Evolutionary conservation across 2,888 invertebrate genomes (phyloP).

Genomic region (Amiota communis): DNA sequence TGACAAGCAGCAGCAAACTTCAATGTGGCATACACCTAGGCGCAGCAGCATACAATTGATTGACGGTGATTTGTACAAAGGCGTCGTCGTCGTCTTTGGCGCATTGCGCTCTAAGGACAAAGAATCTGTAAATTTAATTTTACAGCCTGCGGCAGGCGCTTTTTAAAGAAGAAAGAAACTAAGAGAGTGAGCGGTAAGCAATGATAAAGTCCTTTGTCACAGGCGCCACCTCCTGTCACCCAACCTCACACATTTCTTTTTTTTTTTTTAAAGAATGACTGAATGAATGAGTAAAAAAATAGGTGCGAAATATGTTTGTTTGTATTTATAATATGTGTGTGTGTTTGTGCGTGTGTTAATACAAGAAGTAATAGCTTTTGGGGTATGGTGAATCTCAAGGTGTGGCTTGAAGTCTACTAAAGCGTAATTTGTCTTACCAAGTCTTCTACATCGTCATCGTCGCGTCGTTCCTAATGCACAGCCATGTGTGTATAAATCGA

Average conservation of each 20-base stretch:
- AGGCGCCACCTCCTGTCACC: slow-evolving; percentile 14
- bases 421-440: slow-evolving; percentile 19
- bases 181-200: not conserved
- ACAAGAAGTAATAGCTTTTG: too few species aligned
- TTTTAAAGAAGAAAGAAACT: not conserved
- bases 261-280: slow-evolving; percentile 12
- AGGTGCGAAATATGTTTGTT: slow-evolving; percentile 43
- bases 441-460: slow-evolving; percentile 5
- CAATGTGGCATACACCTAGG: slow-evolving; percentile 17
- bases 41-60: slow-evolving; percentile 43
- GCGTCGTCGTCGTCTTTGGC: too few species aligned
- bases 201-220: slow-evolving; percentile 27
- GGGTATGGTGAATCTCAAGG: not conserved
- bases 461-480: not conserved
- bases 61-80: slow-evolving; percentile 49
- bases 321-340: slow-evolving; percentile 7
- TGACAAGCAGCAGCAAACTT: slow-evolving; percentile 22
- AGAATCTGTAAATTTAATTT: slow-evolving; percentile 43
- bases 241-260: not conserved
- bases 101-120: slow-evolving; percentile 33
- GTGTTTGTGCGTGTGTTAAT: too few species aligned
- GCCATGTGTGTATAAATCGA: not conserved
- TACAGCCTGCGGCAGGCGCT: slow-evolving; percentile 37
- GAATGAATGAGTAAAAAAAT: slow-evolving; percentile 25
- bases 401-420: slow-evolving; percentile 16